Base-by-base conservation (phyloP, 2,888 invertebrate species). In the Archaeoteleia sp. region DNA sequence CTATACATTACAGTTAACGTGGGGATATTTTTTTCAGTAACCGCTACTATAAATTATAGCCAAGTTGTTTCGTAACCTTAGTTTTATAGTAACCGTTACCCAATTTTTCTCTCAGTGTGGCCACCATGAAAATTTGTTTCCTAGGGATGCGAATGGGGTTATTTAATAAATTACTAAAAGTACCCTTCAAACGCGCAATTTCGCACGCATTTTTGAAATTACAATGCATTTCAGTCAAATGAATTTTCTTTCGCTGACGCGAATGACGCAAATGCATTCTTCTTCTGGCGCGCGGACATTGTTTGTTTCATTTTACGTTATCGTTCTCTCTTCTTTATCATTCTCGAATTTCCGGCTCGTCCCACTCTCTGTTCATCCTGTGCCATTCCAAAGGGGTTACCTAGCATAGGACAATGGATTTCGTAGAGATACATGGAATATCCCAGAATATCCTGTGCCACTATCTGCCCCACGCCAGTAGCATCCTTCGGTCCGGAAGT, bases 401-500 rank as follows among this genome's bases (percentile, higher is more conserved):
- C 67, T 49, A 63, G 68, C 58, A 43, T 69, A 60, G 69, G 70
- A 70, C 71, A 72, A 73, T 70, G 68, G 66, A 67, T 75, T 67
- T 68, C 48, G 55, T 53, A 39, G 58, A 63, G 69, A 67, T 66
- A 63, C 63, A 53, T 60, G 60, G 54, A 65, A 57, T 63, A 74
- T 63, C 67, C 60, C 35, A 49, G 63, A 63, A 68, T 72, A 61
- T 57, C 69, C 43, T 25, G 9, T 29, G 42, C 23, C 54, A 48
- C 70, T 77, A 78, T 78, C 77, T 75, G 62, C 46, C 60, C 70
- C 58, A 34, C 17, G 57, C 71, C 70, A 67, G 74, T 73, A 74
- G 71, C 74, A 73, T 73, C 76, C 74, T 75, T 73, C 54, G 49
- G 65, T 13, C 74, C 79, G 77, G 80, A 81, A 80, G 74, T 80